Base-by-base conservation (phyloP, 2,888 invertebrate species). In the Ditula angustiorana region DNA sequence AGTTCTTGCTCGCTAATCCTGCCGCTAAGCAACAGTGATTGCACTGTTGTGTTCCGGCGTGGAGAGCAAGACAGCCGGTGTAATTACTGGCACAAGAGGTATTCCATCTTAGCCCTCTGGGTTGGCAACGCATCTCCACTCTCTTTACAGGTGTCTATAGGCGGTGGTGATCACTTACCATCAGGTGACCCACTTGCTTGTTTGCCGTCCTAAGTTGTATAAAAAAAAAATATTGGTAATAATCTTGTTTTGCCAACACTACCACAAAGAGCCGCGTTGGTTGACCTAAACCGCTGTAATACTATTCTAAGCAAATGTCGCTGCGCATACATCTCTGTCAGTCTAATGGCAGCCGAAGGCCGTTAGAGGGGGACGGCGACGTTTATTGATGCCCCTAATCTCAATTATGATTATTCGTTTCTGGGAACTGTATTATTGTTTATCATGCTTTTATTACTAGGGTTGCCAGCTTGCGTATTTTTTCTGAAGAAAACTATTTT, bases 231-330 rank as follows among this genome's bases (percentile, higher is more conserved):
- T n/a, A n/a, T n/a, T n/a, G n/a, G n/a, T n/a, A n/a, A n/a, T n/a
- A n/a, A n/a, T n/a, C n/a, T n/a, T 26, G n/a, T 60, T 60, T 49
- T 61, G 61, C 3, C 23, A 52, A 57, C 66, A 37, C 33, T 66
- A 46, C 46, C 5, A 46, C 37, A 35, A 41, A 52, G 62, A 30
- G n/a, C n/a, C n/a, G 53, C 58, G 30, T 41, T 46, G 47, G 60
- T 47, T 65, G 61, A 67, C 52, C 50, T 56, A 46, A 61, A 57
- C 53, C 55, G 37, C 62, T 53, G 46, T 64, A 47, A 53, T 64
- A 37, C 59, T 53, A 80, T 79, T 74, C 78, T 75, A 74, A 75
- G 73, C 74, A 78, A 82, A 79, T 78, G 79, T 78, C 77, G 77
- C 79, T 80, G 75, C 76, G 76, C 77, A 76, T 77, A 70, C 69